Percentiles rank a stretch among this genome's conserved stretches.
Conservation (phyloP, 2,797 vertebrate genomes). For the Hoplostethus mediterraneus region DNA sequence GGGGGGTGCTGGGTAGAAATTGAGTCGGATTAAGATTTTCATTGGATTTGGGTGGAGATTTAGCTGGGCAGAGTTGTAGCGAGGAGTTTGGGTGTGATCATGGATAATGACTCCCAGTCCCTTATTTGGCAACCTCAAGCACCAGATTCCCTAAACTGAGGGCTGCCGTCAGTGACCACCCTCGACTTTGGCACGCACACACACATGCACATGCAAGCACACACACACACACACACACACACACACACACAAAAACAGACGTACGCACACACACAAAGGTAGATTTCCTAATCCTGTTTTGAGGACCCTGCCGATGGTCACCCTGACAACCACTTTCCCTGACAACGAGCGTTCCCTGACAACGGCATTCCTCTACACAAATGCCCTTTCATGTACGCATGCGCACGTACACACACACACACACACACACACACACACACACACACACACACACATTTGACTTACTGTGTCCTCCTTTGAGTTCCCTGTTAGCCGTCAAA, state of each 20-base stretch:
- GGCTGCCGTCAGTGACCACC: background rate
- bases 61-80: background rate
- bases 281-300: constrained; percentile 20
- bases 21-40: background rate
- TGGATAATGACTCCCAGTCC: background rate
- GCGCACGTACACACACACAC: background rate
- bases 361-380: constrained; percentile 38
- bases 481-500: constrained; percentile 38
- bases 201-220: too few species aligned
- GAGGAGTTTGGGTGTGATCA: constrained; percentile 10
- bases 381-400: constrained; percentile 23
- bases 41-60: constrained; percentile 1
- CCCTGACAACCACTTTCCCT: constrained; percentile 62
- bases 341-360: constrained; percentile 36
- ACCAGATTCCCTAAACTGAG: background rate
- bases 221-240: too few species aligned
- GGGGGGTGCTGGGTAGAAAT: constrained; percentile 53
- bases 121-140: background rate
- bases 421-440: background rate
- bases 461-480: constrained; percentile 20
- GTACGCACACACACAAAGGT: constrained; percentile 33
- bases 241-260: background rate
- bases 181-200: background rate
- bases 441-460: background rate
- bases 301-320: constrained; percentile 43